Base-by-base conservation (phyloP, 2,797 vertebrate genomes). In the Ctenosaura bakeri region DNA sequence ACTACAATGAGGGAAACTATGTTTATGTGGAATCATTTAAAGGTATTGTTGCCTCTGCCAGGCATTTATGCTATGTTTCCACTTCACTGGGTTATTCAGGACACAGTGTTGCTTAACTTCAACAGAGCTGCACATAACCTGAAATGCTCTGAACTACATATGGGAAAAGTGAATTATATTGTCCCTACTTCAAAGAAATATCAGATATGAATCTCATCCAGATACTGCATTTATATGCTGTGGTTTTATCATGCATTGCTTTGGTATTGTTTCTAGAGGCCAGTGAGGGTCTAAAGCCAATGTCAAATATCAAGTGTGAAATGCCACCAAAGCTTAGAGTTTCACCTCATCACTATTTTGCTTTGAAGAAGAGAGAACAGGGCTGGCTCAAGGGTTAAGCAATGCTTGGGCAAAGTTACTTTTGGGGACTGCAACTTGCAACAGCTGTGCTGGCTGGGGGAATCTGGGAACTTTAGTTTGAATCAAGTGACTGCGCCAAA, bases 111-210 rank as follows among this genome's bases (percentile, higher is more conserved):
- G 38, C 59, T 90, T n/a, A 83, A 13, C 59, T 89, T 69, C 46
- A 90, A 54, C 87, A 78, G 86, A 32, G 20, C 73, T 92, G 83
- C 1, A 1, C 6, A 79, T 95, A 50, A 84, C 86, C 90, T 94
- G n/a, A 20, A 76, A 20, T 91, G 89, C 91, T 88, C 69, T 74
- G 38, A 42, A 66, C 9, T 3, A 12, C 62, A 56, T 26, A 71
- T 84, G 73, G 69, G 29, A 71, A 46, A 85, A 24, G 16, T 24
- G 69, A 0, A 0, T 71, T 66, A 42, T 46, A 79, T 83, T 92
- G 12, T 89, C 64, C 89, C 6, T 0, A 3, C 0, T 86, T 88
- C 69, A 91, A 88, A 83, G 46, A 89, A 90, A 85, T 0, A 29
- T 2, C 74, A 66, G 89, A 91, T 88, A 18, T n/a, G 62, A 89